A percentile compares a stretch with the other conserved stretches of the same genome.
These are phyloP conservation scores for Pedetes capensis DNA, from an alignment of 2,113 vertebrate genomes.

Conservation along the genomic window DNA sequence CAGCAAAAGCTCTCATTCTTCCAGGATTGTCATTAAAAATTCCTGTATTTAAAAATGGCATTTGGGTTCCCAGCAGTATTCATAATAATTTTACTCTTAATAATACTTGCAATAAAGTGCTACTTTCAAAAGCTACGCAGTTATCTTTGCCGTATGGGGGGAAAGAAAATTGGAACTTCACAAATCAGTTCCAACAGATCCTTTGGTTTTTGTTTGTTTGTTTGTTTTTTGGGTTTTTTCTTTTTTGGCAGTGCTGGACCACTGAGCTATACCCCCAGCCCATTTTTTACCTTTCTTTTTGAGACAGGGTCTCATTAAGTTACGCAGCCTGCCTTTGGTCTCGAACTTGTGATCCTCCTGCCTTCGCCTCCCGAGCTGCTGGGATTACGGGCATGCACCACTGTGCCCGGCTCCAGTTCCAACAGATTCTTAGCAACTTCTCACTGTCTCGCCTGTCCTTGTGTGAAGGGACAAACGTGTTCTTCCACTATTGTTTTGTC, in stretches of 20 bases:
- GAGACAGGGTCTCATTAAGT: too few relatives aligned
- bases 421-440: fast-evolving
- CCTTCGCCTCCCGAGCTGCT: too few relatives aligned
- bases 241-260: too few relatives aligned
- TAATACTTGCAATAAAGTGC: not conserved
- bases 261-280: too few relatives aligned
- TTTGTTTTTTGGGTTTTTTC: too few relatives aligned
- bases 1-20: not conserved
- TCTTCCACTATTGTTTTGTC: fast-evolving
- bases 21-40: not conserved
- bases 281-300: too few relatives aligned
- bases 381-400: too few relatives aligned
- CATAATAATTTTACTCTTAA: not conserved
- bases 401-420: too few relatives aligned
- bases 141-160: not conserved
- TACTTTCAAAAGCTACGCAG: not conserved
- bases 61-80: not conserved
- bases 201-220: too few relatives aligned
- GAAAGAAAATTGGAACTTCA: not conserved
- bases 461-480: not conserved
- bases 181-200: not conserved
- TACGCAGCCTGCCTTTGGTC: too few relatives aligned
- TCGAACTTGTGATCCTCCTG: too few relatives aligned
- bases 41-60: not conserved
- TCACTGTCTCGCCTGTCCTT: fast-evolving